Conservation (phyloP, 2,797 vertebrate genomes). For the Eptatretus atami region DNA sequence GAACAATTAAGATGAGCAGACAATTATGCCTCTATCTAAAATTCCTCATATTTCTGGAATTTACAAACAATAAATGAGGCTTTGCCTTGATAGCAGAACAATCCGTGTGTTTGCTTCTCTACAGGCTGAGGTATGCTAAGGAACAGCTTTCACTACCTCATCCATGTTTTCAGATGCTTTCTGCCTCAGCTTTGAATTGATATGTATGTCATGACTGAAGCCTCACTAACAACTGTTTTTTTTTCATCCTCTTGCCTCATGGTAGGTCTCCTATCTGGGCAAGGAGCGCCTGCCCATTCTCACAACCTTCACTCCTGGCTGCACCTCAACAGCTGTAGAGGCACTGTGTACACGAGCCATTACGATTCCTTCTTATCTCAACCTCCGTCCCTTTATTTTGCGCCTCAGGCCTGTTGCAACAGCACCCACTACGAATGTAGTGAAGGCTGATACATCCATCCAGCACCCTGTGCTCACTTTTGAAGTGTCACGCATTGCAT, state of each 20-base stretch:
- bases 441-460: neutral
- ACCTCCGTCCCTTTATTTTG: conserved; percentile 92
- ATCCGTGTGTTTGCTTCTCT: too few relatives aligned
- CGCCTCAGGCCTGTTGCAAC: conserved; percentile 58
- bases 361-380: conserved; percentile 31
- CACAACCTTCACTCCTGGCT: conserved; percentile 54
- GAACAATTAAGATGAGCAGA: too few relatives aligned
- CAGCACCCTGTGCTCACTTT: conserved; percentile 23
- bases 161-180: too few relatives aligned
- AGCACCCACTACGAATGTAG: conserved; percentile 30
- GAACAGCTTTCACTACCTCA: too few relatives aligned
- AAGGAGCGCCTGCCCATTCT: conserved; percentile 63
- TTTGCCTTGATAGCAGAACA: too few relatives aligned
- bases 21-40: too few relatives aligned
- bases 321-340: conserved; percentile 70
- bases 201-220: neutral
- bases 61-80: too few relatives aligned
- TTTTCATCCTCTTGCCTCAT: conserved; percentile 9
- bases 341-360: conserved; percentile 49
- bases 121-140: too few relatives aligned
- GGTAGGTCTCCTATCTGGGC: conserved; percentile 68
- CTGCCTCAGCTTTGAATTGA: neutral
- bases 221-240: neutral
- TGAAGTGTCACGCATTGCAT: conserved; percentile 89
- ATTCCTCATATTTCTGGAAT: too few relatives aligned